These are phyloP conservation scores for Chunga burmeisteri DNA, from an alignment of 2,113 vertebrate species.

Conservation along the genomic window DNA sequence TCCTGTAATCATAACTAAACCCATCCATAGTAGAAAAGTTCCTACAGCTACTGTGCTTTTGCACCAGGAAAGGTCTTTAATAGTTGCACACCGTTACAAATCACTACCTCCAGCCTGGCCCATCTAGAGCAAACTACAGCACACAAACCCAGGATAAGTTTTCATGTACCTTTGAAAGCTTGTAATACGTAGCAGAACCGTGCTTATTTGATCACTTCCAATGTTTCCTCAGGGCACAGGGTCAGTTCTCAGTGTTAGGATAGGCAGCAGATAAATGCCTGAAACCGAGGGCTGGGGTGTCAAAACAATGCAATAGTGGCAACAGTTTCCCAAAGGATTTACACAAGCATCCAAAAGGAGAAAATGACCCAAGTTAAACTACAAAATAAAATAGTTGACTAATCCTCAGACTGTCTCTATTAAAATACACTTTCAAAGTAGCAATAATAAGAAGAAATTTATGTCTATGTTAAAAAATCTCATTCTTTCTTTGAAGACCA, in stretches of 20 bases:
- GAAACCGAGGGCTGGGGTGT: background rate
- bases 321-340: background rate
- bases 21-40: background rate
- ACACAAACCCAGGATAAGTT: background rate
- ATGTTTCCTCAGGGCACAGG: background rate
- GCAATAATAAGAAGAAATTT: background rate
- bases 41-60: background rate
- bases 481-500: background rate
- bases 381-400: background rate
- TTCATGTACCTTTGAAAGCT: background rate
- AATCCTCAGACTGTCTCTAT: background rate
- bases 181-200: background rate
- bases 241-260: background rate
- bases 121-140: background rate
- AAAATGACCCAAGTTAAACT: background rate
- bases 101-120: background rate
- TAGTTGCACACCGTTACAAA: background rate
- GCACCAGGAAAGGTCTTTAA: background rate
- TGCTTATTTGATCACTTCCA: background rate
- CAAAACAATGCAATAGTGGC: background rate
- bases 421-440: background rate
- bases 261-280: background rate
- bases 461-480: background rate
- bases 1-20: background rate
- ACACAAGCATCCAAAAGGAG: background rate